Conservation (phyloP, 1,140 invertebrate genomes). For the Drosophila repleta region DNA sequence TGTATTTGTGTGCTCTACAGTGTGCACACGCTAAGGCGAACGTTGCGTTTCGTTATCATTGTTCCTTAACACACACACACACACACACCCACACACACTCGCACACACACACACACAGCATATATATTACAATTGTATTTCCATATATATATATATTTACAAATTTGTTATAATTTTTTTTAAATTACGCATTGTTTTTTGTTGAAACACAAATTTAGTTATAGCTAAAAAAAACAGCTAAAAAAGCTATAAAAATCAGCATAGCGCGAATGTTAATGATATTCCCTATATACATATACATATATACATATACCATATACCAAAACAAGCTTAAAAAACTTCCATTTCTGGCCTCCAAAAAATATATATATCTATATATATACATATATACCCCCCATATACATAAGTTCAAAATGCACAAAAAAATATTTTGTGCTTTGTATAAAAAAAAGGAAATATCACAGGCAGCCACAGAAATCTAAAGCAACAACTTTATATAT, state of each 20-base stretch:
- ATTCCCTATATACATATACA: constrained; percentile 20
- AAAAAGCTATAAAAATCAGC: constrained; percentile 19
- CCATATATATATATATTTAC: constrained; percentile 54
- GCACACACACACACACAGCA: constrained; percentile 18
- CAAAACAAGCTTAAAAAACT: constrained; percentile 30
- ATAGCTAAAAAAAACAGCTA: constrained; percentile 56
- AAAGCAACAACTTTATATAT: constrained; percentile 1
- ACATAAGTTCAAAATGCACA: constrained; percentile 32
- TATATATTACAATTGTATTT: constrained; percentile 64
- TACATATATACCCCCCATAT: constrained; percentile 4
- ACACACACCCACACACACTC: constrained; percentile 13
- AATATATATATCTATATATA: constrained; percentile 5
- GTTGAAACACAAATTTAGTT: constrained; percentile 72
- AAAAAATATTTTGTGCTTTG: constrained; percentile 7
- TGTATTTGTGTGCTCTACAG: constrained; percentile 30
- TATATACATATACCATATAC: constrained; percentile 18
- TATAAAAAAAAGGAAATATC: constrained; percentile 9
- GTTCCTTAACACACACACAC: constrained; percentile 13
- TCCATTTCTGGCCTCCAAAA: constrained; percentile 35
- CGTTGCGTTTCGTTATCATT: not conserved
- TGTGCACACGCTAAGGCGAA: not conserved
- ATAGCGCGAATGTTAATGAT: constrained; percentile 37
- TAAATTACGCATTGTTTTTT: constrained; percentile 60
- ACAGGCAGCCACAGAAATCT: constrained; percentile 5
- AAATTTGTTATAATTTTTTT: constrained; percentile 70